Base-by-base conservation (phyloP, 2,797 vertebrate genomes). In the Ambastaia sidthimunki region DNA sequence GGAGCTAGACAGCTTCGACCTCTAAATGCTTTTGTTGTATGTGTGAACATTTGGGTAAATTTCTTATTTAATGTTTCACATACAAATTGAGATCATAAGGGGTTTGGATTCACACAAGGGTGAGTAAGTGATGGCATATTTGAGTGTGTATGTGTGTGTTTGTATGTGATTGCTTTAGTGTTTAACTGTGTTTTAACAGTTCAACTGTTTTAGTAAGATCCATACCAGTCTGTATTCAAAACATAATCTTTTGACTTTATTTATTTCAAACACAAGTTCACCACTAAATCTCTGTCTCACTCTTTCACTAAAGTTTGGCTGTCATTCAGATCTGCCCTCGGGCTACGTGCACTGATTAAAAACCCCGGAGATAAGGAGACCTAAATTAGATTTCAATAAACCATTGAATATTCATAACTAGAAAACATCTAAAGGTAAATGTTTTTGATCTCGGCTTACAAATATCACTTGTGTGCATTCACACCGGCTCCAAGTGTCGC, bases 321-420 rank as follows among this genome's bases (percentile, higher is more conserved):
- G 98, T 97, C 97, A 98, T 94, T 98, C 97, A 97, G 91, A 87
- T 90, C 90, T 94, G 91, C 95, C 97, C 96, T 94, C 88, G 2
- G 96, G 98, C 97, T 90, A 93, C 96, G 95, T 96, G 93, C 94
- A 95, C 94, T 97, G 97, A 98, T 98, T 96, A 98, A 96, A 98
- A 96, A 94, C 93, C 96, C 97, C 91, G 90, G 97, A 98, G 97
- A 97, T 94, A 3, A 91, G 95, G 93, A 95, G 94, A 96, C 96
- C 96, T 95, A 97, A 96, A 97, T 98, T 97, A 97, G 95, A 95
- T 96, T 96, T 98, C 96, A 98, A 98, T 96, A 97, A 97, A 96
- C 96, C 94, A 92, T 91, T 94, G 93, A 97, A 97, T 96, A 97
- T 97, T 98, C 96, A 97, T 97, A 96, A 94, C 92, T 91, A 93